Evolutionary conservation across 2,888 invertebrate species (phyloP).

Genomic region (Aphodius sticticus): DNA sequence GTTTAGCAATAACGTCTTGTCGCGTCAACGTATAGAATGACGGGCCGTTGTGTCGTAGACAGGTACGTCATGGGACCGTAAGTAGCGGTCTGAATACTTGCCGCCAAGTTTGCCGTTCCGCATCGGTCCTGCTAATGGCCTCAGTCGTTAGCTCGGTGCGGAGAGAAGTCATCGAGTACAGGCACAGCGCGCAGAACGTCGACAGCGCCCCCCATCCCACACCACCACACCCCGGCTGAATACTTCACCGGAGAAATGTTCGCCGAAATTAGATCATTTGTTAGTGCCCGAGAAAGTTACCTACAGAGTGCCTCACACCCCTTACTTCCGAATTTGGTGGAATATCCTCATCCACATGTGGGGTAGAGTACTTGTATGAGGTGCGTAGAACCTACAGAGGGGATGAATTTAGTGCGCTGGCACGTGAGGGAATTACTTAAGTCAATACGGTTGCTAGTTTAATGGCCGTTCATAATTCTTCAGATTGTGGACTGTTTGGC

Average conservation of each 20-base stretch:
- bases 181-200: conserved; percentile 9
- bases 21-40: neutral
- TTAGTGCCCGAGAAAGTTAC: conserved; percentile 13
- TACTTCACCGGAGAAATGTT: conserved; percentile 23
- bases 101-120: conserved; percentile 11
- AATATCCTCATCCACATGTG: neutral
- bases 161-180: conserved; percentile 21
- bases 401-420: conserved; percentile 4
- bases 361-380: neutral
- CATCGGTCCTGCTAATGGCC: conserved; percentile 17
- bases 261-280: conserved; percentile 27
- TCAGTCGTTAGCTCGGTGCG: conserved; percentile 8
- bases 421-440: neutral
- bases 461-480: neutral
- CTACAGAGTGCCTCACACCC: neutral
- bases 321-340: neutral
- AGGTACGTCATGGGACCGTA: conserved; percentile 4
- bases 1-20: conserved; percentile 4
- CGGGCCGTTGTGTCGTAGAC: conserved; percentile 4
- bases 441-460: neutral
- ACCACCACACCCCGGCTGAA: conserved; percentile 13
- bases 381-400: neutral
- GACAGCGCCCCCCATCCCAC: conserved; percentile 5
- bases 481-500: no score
- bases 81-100: conserved; percentile 8